Percentiles rank a stretch among this genome's conserved stretches.
These are phyloP conservation scores for Phycodurus eques DNA, from an alignment of 2,113 vertebrate species.

Conservation along the genomic window DNA sequence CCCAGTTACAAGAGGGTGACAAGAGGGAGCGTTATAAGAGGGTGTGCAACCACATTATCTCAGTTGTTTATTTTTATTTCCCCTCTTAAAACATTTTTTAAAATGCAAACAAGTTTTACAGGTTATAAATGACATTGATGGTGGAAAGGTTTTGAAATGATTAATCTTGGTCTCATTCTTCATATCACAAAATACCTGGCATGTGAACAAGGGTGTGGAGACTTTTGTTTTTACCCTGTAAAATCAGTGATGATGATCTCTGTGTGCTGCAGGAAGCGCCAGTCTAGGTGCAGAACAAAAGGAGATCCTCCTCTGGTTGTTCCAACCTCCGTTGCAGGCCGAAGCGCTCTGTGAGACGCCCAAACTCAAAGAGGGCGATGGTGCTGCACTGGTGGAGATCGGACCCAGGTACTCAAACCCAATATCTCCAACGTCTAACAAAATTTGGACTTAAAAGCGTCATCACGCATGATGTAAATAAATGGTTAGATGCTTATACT, in stretches of 20 bases:
- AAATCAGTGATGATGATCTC: background rate
- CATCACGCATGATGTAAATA: no score
- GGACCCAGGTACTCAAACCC: slow-evolving; percentile 78
- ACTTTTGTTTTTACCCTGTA: background rate
- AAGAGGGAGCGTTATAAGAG: no score
- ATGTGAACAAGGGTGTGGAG: background rate
- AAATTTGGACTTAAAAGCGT: no score
- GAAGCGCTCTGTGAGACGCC: slow-evolving; percentile 70
- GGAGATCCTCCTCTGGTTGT: slow-evolving; percentile 80
- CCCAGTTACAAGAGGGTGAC: no score
- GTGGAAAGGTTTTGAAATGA: background rate
- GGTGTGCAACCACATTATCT: no score
- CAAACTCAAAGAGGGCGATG: slow-evolving; percentile 63
- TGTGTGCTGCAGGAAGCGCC: slow-evolving; percentile 53
- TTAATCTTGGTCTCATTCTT: background rate
- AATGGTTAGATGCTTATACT: no score
- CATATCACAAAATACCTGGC: background rate
- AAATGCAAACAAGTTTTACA: no score
- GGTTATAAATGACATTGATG: no score
- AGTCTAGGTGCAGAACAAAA: slow-evolving; percentile 65
- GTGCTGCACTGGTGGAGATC: slow-evolving; percentile 80
- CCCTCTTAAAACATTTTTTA: no score
- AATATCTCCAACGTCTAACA: background rate
- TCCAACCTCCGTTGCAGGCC: slow-evolving; percentile 73
- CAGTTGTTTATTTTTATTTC: no score